Base-by-base conservation (phyloP, 2,888 invertebrate species). In the Pardosa pseudoannulata region DNA sequence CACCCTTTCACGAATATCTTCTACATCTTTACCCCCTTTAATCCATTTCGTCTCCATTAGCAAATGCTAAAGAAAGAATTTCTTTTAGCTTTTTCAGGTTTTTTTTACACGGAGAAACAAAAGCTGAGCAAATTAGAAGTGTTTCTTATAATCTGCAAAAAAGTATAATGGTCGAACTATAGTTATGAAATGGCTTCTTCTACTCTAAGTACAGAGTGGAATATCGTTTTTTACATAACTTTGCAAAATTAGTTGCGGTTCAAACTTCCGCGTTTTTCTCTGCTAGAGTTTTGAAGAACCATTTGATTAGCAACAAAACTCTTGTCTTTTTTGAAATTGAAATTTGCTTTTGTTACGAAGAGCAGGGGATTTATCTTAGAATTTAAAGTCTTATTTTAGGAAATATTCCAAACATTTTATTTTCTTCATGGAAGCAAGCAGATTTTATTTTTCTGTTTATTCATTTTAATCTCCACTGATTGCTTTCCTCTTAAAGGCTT, bases 41-140 rank as follows among this genome's bases (percentile, higher is more conserved):
- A 83, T 83, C 82, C 82, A 65, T 83, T 83, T 83, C 72, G 76
- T 76, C 31, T 71, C 82, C 82, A 83, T 83, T 83, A 83, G 74
- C 82, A 83, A 83, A 83, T 83, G 76, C 72, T 76, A 72, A 83
- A 76, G 82, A 76, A 76, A 83, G 76, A 83, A 83, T 64, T 75
- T 41, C 76, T 71, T 83, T 29, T 81, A 19, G 32, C 32, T 82
- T 82, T 76, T 82, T 56, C 50, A n/a, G 36, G 64, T 65, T 76
- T 67, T 46, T 81, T 71, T 46, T 31, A 32, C 6, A 19, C 19
- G 19, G 2, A 19, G 72, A 76, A 83, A 83, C 76, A 83, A 83
- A 83, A 72, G 71, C 76, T 83, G 82, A 72, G 72, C 82, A 83
- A 83, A 83, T 83, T 83, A 78, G 82, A 83, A 83, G 76, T 76